phyloP scores from a whole-genome alignment of 2,113 vertebrate species.

The Oryzias woworae region DNA sequence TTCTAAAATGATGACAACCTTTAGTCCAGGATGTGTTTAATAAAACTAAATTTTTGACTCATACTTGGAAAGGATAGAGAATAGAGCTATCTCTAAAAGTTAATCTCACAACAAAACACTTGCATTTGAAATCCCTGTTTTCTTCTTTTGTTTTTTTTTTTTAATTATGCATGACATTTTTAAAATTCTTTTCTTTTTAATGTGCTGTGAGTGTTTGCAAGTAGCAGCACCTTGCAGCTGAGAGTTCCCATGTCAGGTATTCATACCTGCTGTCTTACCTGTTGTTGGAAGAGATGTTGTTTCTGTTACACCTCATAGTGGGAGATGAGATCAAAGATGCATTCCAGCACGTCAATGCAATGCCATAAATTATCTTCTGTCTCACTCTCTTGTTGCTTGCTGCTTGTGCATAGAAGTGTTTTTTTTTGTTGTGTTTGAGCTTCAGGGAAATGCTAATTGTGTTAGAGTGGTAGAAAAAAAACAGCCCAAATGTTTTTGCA shows the following conservation, averaged over 20 bases:
- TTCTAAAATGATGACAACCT: no score
- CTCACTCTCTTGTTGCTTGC: conserved; percentile 3
- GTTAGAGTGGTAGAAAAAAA: conserved; percentile 4
- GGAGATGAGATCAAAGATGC: conserved; percentile 1
- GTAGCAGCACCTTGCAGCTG: no score
- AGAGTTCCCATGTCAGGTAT: conserved; percentile 2
- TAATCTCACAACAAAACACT: no score
- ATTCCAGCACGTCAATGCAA: conserved; percentile 32
- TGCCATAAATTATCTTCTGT: neutral
- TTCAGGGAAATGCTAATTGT: conserved; percentile 33
- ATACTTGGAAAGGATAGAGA: no score
- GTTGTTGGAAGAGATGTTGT: neutral
- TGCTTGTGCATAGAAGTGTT: neutral
- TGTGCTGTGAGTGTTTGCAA: no score
- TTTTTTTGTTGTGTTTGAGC: conserved; percentile 23
- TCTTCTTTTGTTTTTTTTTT: no score
- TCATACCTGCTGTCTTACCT: neutral
- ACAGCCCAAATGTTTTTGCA: conserved; percentile 44
- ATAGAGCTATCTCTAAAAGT: no score
- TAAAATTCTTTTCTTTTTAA: no score
- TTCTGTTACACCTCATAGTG: neutral
- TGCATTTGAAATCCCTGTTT: no score
- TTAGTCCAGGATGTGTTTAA: no score
- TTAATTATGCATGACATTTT: no score
- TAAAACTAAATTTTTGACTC: no score